Percentiles rank a stretch among this genome's conserved stretches.
Conservation (phyloP, 2,888 invertebrate genomes). For the Lingula anatina region DNA sequence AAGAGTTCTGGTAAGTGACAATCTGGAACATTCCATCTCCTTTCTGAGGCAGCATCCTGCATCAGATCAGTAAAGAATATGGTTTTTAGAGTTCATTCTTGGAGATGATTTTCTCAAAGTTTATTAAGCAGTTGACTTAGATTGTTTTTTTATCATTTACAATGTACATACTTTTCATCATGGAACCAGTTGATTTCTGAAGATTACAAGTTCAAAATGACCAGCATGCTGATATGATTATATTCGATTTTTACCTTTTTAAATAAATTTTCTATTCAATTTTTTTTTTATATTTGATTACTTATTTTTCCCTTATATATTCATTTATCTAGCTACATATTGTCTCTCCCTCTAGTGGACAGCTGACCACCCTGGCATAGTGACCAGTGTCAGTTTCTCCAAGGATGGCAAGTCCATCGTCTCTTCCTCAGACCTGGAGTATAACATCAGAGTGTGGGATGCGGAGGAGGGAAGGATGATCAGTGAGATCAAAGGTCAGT, state of each 20-base stretch:
- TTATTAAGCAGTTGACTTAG: background rate
- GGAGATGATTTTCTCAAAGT: background rate
- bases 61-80: no score
- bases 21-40: background rate
- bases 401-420: constrained; percentile 34
- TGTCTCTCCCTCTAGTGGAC: constrained; percentile 40
- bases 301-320: no score
- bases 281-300: no score
- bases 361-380: constrained; percentile 37
- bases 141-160: no score
- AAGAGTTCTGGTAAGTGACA: constrained; percentile 30
- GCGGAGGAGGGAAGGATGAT: constrained; percentile 30
- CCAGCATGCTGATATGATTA: no score
- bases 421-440: constrained; percentile 42
- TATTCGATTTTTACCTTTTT: no score
- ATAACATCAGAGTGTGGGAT: constrained; percentile 41
- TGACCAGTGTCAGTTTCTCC: constrained; percentile 42
- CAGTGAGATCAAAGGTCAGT: constrained; percentile 27
- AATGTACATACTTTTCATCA: no score
- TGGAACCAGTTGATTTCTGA: no score
- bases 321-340: no score
- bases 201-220: no score
- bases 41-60: no score
- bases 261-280: no score
- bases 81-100: background rate